Evolutionary conservation across 2,113 vertebrate species (phyloP).

Genomic region (Planiliza haematocheilus): DNA sequence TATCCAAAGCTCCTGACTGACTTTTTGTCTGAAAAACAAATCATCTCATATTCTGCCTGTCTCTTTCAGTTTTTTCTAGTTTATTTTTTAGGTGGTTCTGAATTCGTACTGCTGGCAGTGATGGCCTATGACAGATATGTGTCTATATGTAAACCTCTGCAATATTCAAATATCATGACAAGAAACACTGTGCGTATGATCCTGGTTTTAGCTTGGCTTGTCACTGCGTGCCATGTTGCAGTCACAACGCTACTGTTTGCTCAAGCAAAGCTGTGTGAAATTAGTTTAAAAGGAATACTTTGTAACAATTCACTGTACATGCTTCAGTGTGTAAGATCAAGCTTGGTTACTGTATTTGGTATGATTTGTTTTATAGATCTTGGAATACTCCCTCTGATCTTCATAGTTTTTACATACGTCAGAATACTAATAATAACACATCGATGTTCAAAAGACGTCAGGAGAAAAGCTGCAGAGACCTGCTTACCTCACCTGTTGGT

Average conservation of each 20-base stretch:
- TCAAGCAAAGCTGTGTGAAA: background rate
- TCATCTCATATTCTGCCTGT: too few species aligned
- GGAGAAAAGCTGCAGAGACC: too few species aligned
- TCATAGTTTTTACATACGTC: too few species aligned
- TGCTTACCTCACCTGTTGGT: too few species aligned
- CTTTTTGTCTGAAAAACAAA: too few species aligned
- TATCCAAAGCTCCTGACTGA: too few species aligned
- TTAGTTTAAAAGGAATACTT: background rate
- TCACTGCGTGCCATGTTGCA: background rate
- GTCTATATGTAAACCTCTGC: too few species aligned
- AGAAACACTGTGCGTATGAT: background rate
- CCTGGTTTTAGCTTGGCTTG: slow-evolving; percentile 5
- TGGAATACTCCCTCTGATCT: background rate
- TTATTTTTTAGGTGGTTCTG: background rate
- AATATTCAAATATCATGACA: slow-evolving; percentile 16
- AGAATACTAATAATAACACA: too few species aligned
- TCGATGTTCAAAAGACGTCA: too few species aligned
- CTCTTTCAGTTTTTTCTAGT: background rate
- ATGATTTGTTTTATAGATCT: background rate
- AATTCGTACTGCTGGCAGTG: slow-evolving; percentile 26
- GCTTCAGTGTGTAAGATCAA: background rate
- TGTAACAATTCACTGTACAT: slow-evolving; percentile 2
- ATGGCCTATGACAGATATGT: slow-evolving; percentile 37
- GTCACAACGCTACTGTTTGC: background rate
- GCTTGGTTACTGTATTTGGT: background rate